These are phyloP conservation scores for Luperina nickerlii DNA, from an alignment of 2,888 invertebrate species.

Conservation along the genomic window DNA sequence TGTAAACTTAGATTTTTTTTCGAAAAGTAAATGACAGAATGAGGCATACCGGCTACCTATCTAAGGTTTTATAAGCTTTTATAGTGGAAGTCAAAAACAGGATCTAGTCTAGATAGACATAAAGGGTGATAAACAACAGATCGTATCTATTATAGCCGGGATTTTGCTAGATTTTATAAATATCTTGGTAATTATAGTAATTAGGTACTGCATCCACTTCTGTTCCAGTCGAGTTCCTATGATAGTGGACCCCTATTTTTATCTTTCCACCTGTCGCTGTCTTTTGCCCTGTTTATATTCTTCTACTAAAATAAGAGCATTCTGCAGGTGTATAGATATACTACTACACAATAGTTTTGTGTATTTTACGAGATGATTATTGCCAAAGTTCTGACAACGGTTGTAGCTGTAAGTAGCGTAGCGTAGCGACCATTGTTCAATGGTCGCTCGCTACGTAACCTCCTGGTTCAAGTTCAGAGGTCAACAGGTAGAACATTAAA, in stretches of 20 bases:
- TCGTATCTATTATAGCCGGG: too few relatives aligned
- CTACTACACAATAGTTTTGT: neutral
- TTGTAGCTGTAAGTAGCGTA: neutral
- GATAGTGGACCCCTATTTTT: neutral
- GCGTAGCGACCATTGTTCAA: neutral
- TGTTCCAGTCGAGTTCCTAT: neutral
- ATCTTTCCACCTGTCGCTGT: neutral
- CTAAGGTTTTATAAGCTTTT: neutral
- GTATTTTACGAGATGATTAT: neutral
- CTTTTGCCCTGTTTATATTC: neutral
- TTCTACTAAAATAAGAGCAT: neutral
- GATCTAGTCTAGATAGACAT: neutral
- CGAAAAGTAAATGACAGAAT: neutral
- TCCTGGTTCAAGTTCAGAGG: conserved; percentile 3
- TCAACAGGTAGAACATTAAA: conserved; percentile 11
- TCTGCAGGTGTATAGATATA: neutral
- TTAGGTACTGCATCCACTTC: neutral
- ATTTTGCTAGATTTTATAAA: neutral
- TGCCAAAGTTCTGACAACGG: neutral
- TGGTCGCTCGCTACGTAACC: neutral
- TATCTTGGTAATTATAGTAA: neutral
- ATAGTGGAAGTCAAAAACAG: neutral
- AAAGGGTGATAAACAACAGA: neutral
- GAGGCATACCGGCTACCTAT: neutral
- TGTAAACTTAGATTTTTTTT: neutral